Evolutionary conservation across 2,113 vertebrate species (phyloP), one percentile per base, ranked within the genome.

Genomic region (Phyllostomus hastatus): DNA sequence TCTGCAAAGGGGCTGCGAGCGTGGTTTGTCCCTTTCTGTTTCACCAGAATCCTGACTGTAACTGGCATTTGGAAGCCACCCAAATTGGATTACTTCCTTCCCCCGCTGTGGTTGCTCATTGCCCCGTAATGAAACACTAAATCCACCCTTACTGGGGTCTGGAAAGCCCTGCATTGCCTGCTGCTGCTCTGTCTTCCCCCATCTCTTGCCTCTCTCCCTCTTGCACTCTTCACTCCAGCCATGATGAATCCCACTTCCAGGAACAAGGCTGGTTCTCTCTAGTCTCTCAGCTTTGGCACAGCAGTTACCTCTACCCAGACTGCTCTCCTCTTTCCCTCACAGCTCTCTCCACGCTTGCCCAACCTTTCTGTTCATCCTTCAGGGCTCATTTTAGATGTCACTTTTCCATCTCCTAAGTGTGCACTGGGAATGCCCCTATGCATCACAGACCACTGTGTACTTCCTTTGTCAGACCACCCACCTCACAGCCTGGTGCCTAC

Each of bases 391-490:
- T 33, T 20, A 12, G 19, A 11, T 22, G 24, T 46, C 33, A 9
- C 31, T 66, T 57, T 38, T 0, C 4, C 0, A 0, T 28, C 46
- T 41, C 43, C 61, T 73, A 1, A 5, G 24, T 57, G 33, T 82
- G 52, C 46, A 17, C 0, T 1, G 0, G 6, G 15, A 38, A 33
- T 11, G 24, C 16, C 35, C 10, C 11, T 17, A 0, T 1, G 48
- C 54, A 48, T 19, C 26, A 28, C 2, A 11, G 41, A 73, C 61
- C 38, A 3, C 28, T 7, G 8, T 17, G 14, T 2, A 10, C 19
- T 14, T 41, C 0, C 64, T 41, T 26, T 1, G 0, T 0, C 26
- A 1, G 1, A 8, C 22, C 0, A 2, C 7, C 46, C 10, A 0
- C 19, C 35, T 20, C n/a, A 26, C 38, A 10, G 7, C 9, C 28